Conservation (phyloP, 1,140 invertebrate species). For the Bombus confusus region DNA sequence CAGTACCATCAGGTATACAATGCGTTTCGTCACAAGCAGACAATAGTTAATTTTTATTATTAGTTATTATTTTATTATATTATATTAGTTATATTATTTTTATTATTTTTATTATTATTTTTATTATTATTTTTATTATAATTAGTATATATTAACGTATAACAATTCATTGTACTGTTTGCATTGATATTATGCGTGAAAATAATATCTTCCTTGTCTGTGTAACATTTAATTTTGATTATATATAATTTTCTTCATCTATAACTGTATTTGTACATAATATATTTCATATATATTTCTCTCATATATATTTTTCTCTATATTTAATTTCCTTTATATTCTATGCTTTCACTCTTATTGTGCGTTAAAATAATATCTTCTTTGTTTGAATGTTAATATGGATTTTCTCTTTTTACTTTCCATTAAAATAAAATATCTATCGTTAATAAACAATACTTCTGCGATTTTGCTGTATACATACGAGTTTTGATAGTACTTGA, state of each 20-base stretch:
- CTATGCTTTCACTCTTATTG: neutral
- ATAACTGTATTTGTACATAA: neutral
- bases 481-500: too few relatives aligned
- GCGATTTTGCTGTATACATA: neutral
- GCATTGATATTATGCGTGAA: too few relatives aligned
- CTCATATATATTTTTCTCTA: neutral
- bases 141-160: neutral
- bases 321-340: neutral
- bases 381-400: neutral
- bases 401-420: neutral
- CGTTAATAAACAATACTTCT: too few relatives aligned
- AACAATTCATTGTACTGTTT: too few relatives aligned
- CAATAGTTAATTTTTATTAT: neutral
- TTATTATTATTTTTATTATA: too few relatives aligned
- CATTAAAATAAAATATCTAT: too few relatives aligned
- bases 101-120: too few relatives aligned
- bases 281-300: neutral
- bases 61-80: too few relatives aligned
- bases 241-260: neutral
- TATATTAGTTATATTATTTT: too few relatives aligned
- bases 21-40: neutral
- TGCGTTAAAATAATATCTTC: neutral
- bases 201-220: too few relatives aligned
- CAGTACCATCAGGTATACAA: neutral
- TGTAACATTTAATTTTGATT: too few relatives aligned